Evolutionary conservation across 2,888 invertebrate species (phyloP).

Genomic region (Folsomia candida): DNA sequence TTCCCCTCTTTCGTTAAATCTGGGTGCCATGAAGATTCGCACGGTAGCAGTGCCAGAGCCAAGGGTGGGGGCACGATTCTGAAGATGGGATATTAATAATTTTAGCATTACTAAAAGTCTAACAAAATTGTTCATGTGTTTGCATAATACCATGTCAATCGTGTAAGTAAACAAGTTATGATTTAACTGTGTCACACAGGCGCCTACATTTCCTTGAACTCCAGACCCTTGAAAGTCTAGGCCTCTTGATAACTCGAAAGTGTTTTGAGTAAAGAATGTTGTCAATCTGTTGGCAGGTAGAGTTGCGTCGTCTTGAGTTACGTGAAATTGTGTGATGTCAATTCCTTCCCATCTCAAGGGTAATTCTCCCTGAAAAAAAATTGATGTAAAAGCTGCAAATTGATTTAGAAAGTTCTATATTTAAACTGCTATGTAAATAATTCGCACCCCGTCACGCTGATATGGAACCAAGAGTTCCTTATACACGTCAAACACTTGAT

Average conservation of each 20-base stretch:
- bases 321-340: not conserved
- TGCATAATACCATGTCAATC: constrained; percentile 35
- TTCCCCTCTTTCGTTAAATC: too few relatives aligned
- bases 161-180: constrained; percentile 50
- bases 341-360: constrained; percentile 13
- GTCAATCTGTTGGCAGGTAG: constrained; percentile 59
- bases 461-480: too few relatives aligned
- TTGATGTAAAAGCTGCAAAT: not conserved
- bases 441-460: too few relatives aligned
- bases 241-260: constrained; percentile 72
- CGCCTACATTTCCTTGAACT: constrained; percentile 24
- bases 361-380: constrained; percentile 18
- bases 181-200: constrained; percentile 49
- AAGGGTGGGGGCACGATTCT: too few relatives aligned
- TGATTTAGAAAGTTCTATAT: too few relatives aligned
- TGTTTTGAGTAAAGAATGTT: constrained; percentile 77
- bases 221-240: constrained; percentile 64
- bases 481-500: constrained; percentile 72
- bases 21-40: too few relatives aligned
- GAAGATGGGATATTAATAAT: too few relatives aligned
- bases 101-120: too few relatives aligned
- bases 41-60: too few relatives aligned
- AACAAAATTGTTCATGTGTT: too few relatives aligned
- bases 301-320: constrained; percentile 15
- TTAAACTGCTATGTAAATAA: too few relatives aligned